Evolutionary conservation across 2,888 invertebrate genomes (phyloP).

Genomic region (Odontomyia ornata): DNA sequence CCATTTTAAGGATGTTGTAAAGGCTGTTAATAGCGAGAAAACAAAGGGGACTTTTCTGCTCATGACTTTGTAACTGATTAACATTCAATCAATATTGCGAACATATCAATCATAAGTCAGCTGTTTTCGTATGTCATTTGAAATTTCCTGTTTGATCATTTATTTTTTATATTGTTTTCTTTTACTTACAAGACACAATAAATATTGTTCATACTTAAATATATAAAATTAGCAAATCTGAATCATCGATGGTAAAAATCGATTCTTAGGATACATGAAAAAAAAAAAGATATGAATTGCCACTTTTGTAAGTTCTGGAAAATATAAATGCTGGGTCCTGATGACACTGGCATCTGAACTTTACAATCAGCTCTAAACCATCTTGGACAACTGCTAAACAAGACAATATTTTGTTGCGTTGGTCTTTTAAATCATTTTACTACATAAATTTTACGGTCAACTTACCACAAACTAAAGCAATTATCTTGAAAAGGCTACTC

Average conservation of each 20-base stretch:
- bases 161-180: neutral
- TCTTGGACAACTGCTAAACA: neutral
- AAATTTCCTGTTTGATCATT: constrained; percentile 1
- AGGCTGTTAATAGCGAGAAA: neutral
- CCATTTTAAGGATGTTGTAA: too few species aligned
- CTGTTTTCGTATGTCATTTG: neutral
- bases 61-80: too few species aligned
- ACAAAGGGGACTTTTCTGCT: neutral
- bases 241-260: neutral
- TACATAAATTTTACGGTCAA: neutral
- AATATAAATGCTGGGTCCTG: too few species aligned
- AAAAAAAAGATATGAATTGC: neutral
- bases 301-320: neutral
- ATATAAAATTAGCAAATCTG: constrained; percentile 16
- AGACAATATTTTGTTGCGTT: neutral
- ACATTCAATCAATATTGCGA: neutral
- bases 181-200: constrained; percentile 34
- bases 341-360: too few species aligned
- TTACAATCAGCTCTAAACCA: neutral
- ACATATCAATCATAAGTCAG: neutral
- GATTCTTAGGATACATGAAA: neutral
- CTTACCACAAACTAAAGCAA: neutral
- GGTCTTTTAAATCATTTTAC: neutral
- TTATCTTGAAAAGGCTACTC: constrained; percentile 9
- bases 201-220: constrained; percentile 31